Evolutionary conservation across 2,113 vertebrate species (phyloP).

Genomic region (Ornithorhynchus anatinus): DNA sequence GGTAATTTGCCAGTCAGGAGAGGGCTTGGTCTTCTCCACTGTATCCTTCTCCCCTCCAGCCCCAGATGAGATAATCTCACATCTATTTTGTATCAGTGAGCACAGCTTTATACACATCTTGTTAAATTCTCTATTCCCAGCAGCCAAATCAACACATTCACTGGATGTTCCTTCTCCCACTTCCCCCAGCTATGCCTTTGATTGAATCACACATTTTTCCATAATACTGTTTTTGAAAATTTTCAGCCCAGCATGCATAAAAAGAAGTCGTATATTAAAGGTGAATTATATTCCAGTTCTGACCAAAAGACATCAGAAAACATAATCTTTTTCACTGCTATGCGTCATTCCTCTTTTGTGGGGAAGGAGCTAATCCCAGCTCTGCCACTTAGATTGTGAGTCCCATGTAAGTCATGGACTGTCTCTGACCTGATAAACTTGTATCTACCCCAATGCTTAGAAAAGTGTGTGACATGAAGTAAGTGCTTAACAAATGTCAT

Average conservation of each 20-base stretch:
- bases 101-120: conserved; percentile 52
- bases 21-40: background rate
- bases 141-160: conserved; percentile 50
- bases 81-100: conserved; percentile 56
- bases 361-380: too few species aligned
- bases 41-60: background rate
- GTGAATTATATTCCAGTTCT: conserved; percentile 12
- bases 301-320: background rate
- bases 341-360: too few species aligned
- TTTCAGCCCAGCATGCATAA: conserved; percentile 34
- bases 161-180: conserved; percentile 27
- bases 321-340: too few species aligned
- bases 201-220: conserved; percentile 58
- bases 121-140: conserved; percentile 51
- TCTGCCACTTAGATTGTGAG: too few species aligned
- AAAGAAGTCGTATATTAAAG: background rate
- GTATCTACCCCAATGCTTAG: too few species aligned
- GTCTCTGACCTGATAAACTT: too few species aligned
- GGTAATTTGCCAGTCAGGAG: background rate
- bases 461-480: too few species aligned
- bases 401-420: too few species aligned
- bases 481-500: too few species aligned
- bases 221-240: conserved; percentile 49
- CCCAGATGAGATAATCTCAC: conserved; percentile 27
- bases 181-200: conserved; percentile 49